Conservation (phyloP, 2,888 invertebrate species). For the Diploptera punctata region DNA sequence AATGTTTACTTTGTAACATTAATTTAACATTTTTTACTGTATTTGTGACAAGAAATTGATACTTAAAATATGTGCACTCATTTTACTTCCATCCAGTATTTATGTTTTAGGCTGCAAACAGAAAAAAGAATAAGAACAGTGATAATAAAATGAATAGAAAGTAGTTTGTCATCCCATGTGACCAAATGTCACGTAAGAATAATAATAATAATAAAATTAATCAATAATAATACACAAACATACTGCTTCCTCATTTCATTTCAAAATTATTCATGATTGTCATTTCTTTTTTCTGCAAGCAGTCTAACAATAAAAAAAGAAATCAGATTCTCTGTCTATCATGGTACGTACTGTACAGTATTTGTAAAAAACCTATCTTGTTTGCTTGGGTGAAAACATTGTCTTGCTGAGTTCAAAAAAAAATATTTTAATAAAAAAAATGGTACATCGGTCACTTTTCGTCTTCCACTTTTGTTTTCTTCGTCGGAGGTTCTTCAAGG, state of each 20-base stretch:
- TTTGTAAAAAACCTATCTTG: slow-evolving; percentile 24
- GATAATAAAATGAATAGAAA: background rate
- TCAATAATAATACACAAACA: background rate
- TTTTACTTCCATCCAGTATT: too few relatives aligned
- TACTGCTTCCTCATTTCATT: background rate
- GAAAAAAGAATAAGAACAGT: background rate
- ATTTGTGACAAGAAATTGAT: too few relatives aligned
- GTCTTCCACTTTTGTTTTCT: slow-evolving; percentile 39
- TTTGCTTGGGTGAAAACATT: slow-evolving; percentile 21
- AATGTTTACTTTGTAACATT: too few relatives aligned
- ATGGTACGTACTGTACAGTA: slow-evolving; percentile 17
- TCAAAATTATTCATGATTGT: background rate
- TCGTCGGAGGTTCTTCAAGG: slow-evolving; percentile 38
- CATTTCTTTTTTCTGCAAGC: slow-evolving; percentile 12
- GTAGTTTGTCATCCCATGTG: background rate
- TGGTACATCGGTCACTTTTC: slow-evolving; percentile 40
- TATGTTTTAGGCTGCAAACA: background rate
- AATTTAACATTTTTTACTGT: too few relatives aligned
- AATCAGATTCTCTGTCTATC: background rate
- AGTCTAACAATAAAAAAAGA: slow-evolving; percentile 5
- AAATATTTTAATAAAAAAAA: slow-evolving; percentile 35
- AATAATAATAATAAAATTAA: background rate
- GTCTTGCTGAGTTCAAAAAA: slow-evolving; percentile 32
- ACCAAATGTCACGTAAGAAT: background rate
- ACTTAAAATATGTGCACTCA: background rate